Base-by-base conservation (phyloP, 2,888 invertebrate genomes). In the Cloeon dipterum region DNA sequence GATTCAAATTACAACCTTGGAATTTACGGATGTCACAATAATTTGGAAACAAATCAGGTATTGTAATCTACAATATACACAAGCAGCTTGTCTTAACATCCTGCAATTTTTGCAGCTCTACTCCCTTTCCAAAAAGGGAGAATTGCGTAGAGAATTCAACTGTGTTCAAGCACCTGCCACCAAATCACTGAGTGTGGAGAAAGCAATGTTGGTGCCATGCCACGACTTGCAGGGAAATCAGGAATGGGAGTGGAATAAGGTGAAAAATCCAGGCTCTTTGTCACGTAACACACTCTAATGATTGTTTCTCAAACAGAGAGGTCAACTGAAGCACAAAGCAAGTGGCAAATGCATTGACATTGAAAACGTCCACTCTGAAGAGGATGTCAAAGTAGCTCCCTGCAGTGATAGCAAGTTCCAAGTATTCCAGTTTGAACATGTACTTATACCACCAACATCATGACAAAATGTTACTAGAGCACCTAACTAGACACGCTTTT, bases 81-180 rank as follows among this genome's bases (percentile, higher is more conserved):
- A 20, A 10, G 18, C n/a, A 17, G 4, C 18, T 37, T 5, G 37
- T 3, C 36, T 16, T n/a, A n/a, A n/a, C n/a, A n/a, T n/a, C n/a
- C n/a, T n/a, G n/a, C n/a, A n/a, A n/a, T n/a, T n/a, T n/a, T n/a
- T n/a, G n/a, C 48, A 66, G 68, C 73, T 76, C 53, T 74, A 78
- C 52, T 71, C 78, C 1, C 55, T 82, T 32, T 76, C 78, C 32
- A 59, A 65, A 17, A 55, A 55, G 3, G 74, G 76, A 3, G 74
- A 83, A 49, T 57, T 86, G 38, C 58, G 86, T 13, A 70, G 76
- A 48, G 86, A 86, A 54, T 66, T 74, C 42, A 64, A 66, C 42
- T 86, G 86, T 56, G 83, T 81, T 0, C 66, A 69, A 44, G 54
- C 3, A 23, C 39, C 32, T 32, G 35, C 11, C 36, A 29, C 14